Conservation (phyloP, 2,888 invertebrate species). For the Seira sanloemensis region DNA sequence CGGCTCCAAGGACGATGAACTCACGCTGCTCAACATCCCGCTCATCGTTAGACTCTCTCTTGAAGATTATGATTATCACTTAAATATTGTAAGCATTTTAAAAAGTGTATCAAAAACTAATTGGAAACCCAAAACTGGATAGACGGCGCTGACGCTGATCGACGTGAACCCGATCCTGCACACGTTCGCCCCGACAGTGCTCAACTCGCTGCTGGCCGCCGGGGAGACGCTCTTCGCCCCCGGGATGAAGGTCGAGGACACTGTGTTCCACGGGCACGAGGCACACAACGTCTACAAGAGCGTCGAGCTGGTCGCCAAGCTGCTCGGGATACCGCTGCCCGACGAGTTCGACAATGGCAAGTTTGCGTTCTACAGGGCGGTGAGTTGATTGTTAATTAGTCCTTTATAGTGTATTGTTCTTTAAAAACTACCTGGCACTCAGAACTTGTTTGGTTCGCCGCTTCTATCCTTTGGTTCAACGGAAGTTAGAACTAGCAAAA, state of each 20-base stretch:
- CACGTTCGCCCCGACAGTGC: neutral
- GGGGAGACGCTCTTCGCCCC: conserved; percentile 33
- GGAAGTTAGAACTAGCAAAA: no score
- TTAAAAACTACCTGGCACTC: no score
- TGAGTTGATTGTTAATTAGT: no score
- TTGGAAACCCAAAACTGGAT: neutral
- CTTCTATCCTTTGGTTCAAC: no score
- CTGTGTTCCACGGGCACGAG: conserved; percentile 50
- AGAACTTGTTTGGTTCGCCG: no score
- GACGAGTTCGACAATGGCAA: conserved; percentile 56
- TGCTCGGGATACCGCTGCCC: conserved; percentile 44
- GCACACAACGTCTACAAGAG: conserved; percentile 23
- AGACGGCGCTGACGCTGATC: conserved; percentile 53
- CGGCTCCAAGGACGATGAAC: conserved; percentile 33
- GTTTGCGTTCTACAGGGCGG: conserved; percentile 59
- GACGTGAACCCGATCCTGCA: neutral
- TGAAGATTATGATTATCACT: neutral
- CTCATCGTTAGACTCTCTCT: conserved; percentile 52
- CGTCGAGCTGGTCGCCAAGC: conserved; percentile 21
- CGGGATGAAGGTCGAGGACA: conserved; percentile 34
- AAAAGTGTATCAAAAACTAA: no score
- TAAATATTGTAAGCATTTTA: neutral
- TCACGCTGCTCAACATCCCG: conserved; percentile 66
- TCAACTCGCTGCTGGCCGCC: neutral
- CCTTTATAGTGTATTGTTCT: neutral